Evolutionary conservation across 1,140 invertebrate species (phyloP).

Genomic region (Calycopis cecrops): DNA sequence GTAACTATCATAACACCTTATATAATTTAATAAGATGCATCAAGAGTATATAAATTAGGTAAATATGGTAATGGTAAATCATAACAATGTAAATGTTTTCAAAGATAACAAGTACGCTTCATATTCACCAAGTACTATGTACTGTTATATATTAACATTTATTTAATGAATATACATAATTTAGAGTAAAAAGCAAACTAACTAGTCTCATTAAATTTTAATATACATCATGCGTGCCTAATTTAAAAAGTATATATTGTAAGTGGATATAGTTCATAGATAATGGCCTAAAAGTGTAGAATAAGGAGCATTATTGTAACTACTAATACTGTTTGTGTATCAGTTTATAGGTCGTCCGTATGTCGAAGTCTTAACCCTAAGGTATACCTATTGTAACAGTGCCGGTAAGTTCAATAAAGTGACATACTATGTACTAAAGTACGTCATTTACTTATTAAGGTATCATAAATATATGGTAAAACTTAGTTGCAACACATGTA

Average conservation of each 20-base stretch:
- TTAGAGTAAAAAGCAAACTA: slow-evolving; percentile 64
- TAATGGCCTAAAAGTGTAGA: slow-evolving; percentile 14
- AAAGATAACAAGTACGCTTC: slow-evolving; percentile 61
- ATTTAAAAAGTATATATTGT: slow-evolving; percentile 28
- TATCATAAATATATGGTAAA: no score
- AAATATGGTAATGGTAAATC: no score
- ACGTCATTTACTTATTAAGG: neutral
- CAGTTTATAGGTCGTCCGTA: no score
- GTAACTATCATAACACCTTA: neutral
- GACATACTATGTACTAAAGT: slow-evolving; percentile 2
- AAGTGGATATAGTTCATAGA: slow-evolving; percentile 12
- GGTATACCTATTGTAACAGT: slow-evolving; percentile 10
- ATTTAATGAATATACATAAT: slow-evolving; percentile 33
- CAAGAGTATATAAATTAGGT: no score
- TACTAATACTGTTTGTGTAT: neutral
- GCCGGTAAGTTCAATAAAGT: slow-evolving; percentile 27
- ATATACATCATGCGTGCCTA: slow-evolving; percentile 64
- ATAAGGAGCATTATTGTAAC: slow-evolving; percentile 11
- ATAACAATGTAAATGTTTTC: slow-evolving; percentile 22
- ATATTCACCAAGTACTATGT: slow-evolving; percentile 69
- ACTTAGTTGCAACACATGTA: no score
- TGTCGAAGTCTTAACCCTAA: no score
- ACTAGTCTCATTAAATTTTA: slow-evolving; percentile 73
- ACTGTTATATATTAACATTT: slow-evolving; percentile 33
- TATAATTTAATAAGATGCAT: no score